A percentile compares a stretch with the other conserved stretches of the same genome.
Conservation (phyloP, 2,888 invertebrate genomes). For the Lepidonotus clava region DNA sequence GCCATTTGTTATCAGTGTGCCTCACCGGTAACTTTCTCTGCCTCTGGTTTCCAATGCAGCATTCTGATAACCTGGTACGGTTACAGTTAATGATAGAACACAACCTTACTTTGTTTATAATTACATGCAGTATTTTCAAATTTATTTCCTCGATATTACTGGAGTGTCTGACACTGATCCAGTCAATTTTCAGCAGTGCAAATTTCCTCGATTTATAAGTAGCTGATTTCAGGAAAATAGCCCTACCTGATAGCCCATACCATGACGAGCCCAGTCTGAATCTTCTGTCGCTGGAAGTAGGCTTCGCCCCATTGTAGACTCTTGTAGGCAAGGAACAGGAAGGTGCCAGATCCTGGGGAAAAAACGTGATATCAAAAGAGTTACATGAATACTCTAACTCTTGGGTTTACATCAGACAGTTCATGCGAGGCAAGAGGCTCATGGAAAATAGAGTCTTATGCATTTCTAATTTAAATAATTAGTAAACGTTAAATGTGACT, state of each 20-base stretch:
- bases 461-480: too few relatives aligned
- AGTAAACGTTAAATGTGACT: too few relatives aligned
- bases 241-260: constrained; percentile 77
- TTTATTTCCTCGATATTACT: too few relatives aligned
- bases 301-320: constrained; percentile 74
- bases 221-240: not conserved
- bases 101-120: too few relatives aligned
- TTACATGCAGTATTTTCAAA: too few relatives aligned
- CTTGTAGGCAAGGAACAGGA: constrained; percentile 73
- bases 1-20: too few relatives aligned
- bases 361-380: not conserved
- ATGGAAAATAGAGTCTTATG: not conserved
- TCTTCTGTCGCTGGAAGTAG: constrained; percentile 72
- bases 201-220: not conserved
- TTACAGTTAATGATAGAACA: too few relatives aligned
- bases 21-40: too few relatives aligned
- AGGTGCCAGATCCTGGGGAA: constrained; percentile 77
- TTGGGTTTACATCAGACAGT: not conserved
- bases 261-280: constrained; percentile 77
- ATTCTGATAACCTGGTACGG: too few relatives aligned
- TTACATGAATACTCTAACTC: not conserved
- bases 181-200: not conserved
- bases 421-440: not conserved
- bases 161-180: not conserved
- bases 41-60: too few relatives aligned